Conservation (phyloP, 2,113 vertebrate genomes). For the Bothrops jararaca region DNA sequence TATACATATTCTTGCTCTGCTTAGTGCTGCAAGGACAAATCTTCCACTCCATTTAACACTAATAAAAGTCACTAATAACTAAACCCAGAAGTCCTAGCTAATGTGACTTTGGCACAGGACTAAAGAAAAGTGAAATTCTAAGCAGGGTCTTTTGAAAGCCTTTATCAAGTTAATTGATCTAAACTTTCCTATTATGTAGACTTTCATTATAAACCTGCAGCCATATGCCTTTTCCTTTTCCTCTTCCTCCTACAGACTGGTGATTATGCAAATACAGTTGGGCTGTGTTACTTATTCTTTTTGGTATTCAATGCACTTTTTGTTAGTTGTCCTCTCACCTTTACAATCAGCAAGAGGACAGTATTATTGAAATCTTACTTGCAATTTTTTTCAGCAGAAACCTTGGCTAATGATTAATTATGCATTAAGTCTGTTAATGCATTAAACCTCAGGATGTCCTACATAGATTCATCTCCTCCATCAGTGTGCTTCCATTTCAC, state of each 20-base stretch:
- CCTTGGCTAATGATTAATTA: slow-evolving; percentile 37
- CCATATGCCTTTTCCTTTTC: slow-evolving; percentile 39
- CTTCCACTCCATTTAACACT: slow-evolving; percentile 4
- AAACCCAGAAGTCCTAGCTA: slow-evolving; percentile 5
- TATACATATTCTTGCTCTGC: slow-evolving; percentile 18
- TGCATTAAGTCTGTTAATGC: slow-evolving; percentile 38
- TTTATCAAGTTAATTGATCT: slow-evolving; percentile 56
- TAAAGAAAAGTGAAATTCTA: slow-evolving; percentile 33
- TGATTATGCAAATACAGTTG: slow-evolving; percentile 52
- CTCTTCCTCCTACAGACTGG: slow-evolving; percentile 20
- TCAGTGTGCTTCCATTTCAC: not conserved
- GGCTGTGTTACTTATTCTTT: slow-evolving; percentile 32
- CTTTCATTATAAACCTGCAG: slow-evolving; percentile 55
- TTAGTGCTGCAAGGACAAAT: not conserved
- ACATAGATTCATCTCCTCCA: slow-evolving; percentile 18
- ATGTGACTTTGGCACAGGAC: slow-evolving; percentile 22
- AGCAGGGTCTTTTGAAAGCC: slow-evolving; percentile 22
- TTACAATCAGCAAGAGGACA: slow-evolving; percentile 33
- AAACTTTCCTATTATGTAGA: slow-evolving; percentile 38
- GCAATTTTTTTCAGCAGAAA: slow-evolving; percentile 32
- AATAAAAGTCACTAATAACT: slow-evolving; percentile 28
- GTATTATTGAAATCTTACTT: slow-evolving; percentile 21
- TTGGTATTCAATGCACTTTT: slow-evolving; percentile 50
- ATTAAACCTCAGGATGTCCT: slow-evolving; percentile 30
- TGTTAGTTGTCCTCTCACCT: slow-evolving; percentile 30